Percentiles rank a stretch among this genome's conserved stretches.
phyloP scores from a whole-genome alignment of 1,140 invertebrate genomes.

The Mactra quadrangularis region DNA sequence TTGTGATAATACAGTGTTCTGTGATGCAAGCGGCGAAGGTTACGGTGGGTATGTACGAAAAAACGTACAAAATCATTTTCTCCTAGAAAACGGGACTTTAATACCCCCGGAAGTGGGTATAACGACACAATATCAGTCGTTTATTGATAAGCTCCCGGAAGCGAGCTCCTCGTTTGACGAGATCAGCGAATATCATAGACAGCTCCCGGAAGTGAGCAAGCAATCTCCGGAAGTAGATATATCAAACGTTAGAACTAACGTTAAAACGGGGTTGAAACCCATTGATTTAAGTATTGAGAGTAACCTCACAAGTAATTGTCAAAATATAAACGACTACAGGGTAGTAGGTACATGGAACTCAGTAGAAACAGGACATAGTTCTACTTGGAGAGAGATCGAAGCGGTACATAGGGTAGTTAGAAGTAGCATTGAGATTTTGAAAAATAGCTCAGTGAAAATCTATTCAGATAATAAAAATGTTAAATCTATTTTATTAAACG shows the following conservation, averaged over 20 bases:
- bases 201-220: neutral
- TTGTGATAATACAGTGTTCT: neutral
- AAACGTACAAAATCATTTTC: neutral
- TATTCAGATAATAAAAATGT: constrained; percentile 34
- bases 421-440: neutral
- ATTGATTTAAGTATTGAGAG: no score
- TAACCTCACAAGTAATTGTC: no score
- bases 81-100: neutral
- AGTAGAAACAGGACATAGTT: constrained; percentile 1
- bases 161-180: constrained; percentile 5
- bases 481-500: neutral
- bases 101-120: neutral
- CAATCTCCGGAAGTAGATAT: no score
- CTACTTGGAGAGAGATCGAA: constrained; percentile 32
- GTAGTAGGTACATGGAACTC: constrained; percentile 10
- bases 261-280: no score
- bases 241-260: no score
- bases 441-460: neutral
- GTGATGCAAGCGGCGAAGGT: neutral
- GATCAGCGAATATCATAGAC: neutral
- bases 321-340: no score
- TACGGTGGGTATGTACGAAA: constrained; percentile 13
- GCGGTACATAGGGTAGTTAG: constrained; percentile 21
- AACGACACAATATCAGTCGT: no score
- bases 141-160: neutral